Evolutionary conservation across 1,140 invertebrate species (phyloP).

Genomic region (Lucilia cuprina): DNA sequence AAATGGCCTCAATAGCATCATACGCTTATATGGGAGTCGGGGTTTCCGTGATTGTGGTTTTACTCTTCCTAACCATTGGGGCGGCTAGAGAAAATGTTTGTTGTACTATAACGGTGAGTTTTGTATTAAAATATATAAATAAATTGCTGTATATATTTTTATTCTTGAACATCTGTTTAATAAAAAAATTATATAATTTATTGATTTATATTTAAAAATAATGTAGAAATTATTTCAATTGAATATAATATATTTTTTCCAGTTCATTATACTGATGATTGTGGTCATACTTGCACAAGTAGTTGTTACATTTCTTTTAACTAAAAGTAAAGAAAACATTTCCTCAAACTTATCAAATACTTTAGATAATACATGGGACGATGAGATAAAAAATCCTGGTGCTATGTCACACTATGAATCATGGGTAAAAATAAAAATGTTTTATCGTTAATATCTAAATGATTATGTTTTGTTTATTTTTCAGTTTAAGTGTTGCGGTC

Average conservation of each 20-base stretch:
- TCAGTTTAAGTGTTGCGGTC: slow-evolving; percentile 67
- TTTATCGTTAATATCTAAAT: too few relatives aligned
- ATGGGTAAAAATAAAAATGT: slow-evolving; percentile 45
- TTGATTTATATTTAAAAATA: too few relatives aligned
- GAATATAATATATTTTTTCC: slow-evolving; percentile 17
- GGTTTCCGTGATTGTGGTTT: slow-evolving; percentile 42
- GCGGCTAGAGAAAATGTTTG: slow-evolving; percentile 54
- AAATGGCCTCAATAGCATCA: slow-evolving; percentile 39
- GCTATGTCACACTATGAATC: slow-evolving; percentile 58
- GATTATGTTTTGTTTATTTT: slow-evolving; percentile 26
- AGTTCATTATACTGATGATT: slow-evolving; percentile 50
- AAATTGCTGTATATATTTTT: background rate
- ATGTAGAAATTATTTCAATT: too few relatives aligned
- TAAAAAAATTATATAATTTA: background rate
- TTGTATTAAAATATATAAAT: background rate
- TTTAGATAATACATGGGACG: slow-evolving; percentile 51
- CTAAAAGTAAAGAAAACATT: slow-evolving; percentile 6
- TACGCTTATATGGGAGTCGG: slow-evolving; percentile 47
- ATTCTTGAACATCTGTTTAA: background rate
- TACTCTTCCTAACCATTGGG: slow-evolving; percentile 54
- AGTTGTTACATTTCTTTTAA: slow-evolving; percentile 40
- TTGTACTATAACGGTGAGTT: slow-evolving; percentile 54
- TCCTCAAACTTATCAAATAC: slow-evolving; percentile 49
- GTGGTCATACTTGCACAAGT: slow-evolving; percentile 50
- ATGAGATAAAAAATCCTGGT: slow-evolving; percentile 52